Evolutionary conservation across 2,888 invertebrate genomes (phyloP), one percentile per base, ranked within the genome.

Genomic region (Calameuta idolon): DNA sequence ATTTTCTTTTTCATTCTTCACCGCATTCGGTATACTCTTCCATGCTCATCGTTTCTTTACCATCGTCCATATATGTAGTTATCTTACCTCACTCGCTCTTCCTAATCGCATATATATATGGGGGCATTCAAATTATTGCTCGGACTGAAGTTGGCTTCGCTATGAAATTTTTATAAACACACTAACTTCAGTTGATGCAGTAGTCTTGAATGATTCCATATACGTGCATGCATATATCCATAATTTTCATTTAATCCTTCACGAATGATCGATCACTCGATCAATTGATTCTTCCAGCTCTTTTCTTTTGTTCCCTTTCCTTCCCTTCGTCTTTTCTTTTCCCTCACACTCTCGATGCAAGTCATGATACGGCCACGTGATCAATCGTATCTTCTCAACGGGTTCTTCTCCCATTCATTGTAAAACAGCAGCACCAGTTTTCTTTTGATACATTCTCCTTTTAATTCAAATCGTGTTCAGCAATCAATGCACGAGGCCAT

Each of bases 381-480:
- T 23, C 23, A 55, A 55, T 55, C 55, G 55, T 55, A 55, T 55
- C 55, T 55, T 55, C 23, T 55, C 55, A 23, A 55, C 55, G 55
- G 23, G 2, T 79, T 86, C 31, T 76, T 79, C 79, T 69, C 37
- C 40, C 77, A 69, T 77, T 76, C 55, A 34, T 55, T 55, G 5
- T 23, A 55, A 55, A 55, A 55, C 55, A 55, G 55, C 55, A 55
- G 55, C 23, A 55, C 23, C 55, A 55, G 55, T 87, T 89, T 87
- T 80, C 85, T 88, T 88, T 85, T 76, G 55, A 84, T 84, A 80
- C 12, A 34, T 87, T 83, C 81, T 87, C 87, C 86, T 86, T 85
- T 81, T 23, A 23, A 55, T 55, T 55, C 55, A 15, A 83, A 87
- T 86, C 86, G 85, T 84, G 86, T 87, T 34, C 85, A 85, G 83